Percentiles rank a stretch among this genome's conserved stretches.
Conservation (phyloP, 2,113 vertebrate genomes). For the Macrotus californicus region DNA sequence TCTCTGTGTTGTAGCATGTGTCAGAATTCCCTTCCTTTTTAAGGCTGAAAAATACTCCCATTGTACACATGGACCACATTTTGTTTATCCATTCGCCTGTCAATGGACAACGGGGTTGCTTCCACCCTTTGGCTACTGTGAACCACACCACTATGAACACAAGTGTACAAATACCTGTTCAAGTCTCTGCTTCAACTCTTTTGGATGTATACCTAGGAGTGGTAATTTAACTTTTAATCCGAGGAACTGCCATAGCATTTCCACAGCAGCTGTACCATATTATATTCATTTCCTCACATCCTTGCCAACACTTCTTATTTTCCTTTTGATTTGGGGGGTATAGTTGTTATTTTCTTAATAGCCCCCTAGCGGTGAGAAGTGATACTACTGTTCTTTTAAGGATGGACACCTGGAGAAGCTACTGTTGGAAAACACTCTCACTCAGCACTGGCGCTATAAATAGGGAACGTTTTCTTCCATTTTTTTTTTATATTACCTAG, state of each 20-base stretch:
- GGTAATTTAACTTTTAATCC: not conserved
- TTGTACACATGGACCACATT: not conserved
- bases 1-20: not conserved
- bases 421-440: not conserved
- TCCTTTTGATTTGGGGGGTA: not conserved
- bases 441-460: not conserved
- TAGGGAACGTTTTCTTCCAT: not conserved
- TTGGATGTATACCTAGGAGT: not conserved
- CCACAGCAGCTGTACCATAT: too few species aligned
- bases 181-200: not conserved
- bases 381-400: not conserved
- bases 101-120: too few species aligned
- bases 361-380: not conserved
- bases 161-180: not conserved
- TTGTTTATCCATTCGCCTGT: not conserved
- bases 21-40: not conserved
- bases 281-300: not conserved
- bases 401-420: not conserved
- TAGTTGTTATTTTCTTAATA: not conserved
- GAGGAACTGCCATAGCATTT: not conserved
- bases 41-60: not conserved
- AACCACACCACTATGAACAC: not conserved
- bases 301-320: not conserved
- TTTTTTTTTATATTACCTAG: not conserved
- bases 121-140: not conserved